Conservation (phyloP, 2,797 vertebrate species). For the Astyanax mexicanus region DNA sequence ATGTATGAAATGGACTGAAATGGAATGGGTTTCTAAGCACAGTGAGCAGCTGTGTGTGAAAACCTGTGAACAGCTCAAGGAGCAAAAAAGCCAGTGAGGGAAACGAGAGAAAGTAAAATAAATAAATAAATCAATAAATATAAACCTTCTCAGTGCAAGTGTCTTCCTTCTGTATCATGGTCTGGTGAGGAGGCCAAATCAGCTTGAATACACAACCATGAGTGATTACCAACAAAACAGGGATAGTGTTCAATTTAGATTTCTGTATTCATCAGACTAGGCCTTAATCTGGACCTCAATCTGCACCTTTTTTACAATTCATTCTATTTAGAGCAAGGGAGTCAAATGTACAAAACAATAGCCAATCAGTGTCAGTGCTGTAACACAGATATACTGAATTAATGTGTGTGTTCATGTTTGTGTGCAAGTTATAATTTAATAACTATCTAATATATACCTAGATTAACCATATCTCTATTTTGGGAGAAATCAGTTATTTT, state of each 20-base stretch:
- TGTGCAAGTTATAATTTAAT: background rate
- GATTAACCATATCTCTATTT: no score
- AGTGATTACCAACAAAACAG: conserved; percentile 66
- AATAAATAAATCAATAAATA: conserved; percentile 30
- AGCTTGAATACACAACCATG: conserved; percentile 76
- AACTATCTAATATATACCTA: no score
- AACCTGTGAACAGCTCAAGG: conserved; percentile 52
- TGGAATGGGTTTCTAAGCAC: conserved; percentile 30
- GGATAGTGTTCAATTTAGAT: conserved; percentile 39
- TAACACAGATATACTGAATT: background rate
- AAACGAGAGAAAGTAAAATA: conserved; percentile 63
- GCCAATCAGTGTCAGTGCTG: background rate
- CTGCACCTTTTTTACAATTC: background rate
- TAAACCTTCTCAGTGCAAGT: conserved; percentile 77
- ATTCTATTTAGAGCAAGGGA: background rate
- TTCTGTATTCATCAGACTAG: conserved; percentile 21
- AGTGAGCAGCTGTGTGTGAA: conserved; percentile 45
- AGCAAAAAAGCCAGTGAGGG: conserved; percentile 51
- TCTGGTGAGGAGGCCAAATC: conserved; percentile 69
- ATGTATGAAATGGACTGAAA: background rate
- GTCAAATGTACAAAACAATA: background rate
- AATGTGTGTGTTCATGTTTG: no score
- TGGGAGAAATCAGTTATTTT: no score
- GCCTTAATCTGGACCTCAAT: background rate
- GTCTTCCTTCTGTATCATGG: conserved; percentile 75